Evolutionary conservation across 35 echinoderm and acorn worm genomes (phyloP).

Genomic region (Ptychodera flava): DNA sequence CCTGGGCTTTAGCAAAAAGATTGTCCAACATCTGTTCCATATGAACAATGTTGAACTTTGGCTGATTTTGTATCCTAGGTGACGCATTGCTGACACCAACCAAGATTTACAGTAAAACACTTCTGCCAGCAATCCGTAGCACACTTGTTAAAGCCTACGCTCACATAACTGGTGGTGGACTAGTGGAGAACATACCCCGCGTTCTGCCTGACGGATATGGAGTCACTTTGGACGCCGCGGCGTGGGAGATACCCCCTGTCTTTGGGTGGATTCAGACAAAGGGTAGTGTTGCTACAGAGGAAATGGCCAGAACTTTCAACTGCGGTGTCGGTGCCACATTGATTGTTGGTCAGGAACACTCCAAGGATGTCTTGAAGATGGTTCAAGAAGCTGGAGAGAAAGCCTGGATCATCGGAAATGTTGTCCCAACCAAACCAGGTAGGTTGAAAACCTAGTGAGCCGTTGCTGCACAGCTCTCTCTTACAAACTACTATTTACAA

Average conservation of each 20-base stretch:
- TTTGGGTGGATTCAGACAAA: conserved; percentile 79
- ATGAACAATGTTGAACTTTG: too few relatives aligned
- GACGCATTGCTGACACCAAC: conserved; percentile 86
- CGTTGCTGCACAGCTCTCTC: too few relatives aligned
- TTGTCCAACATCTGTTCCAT: too few relatives aligned
- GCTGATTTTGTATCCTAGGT: too few relatives aligned
- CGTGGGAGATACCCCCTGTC: conserved; percentile 76
- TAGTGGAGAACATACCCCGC: conserved; percentile 88
- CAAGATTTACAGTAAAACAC: conserved; percentile 87
- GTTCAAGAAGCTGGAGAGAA: conserved; percentile 43
- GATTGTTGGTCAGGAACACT: conserved; percentile 34
- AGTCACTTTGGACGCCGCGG: conserved; percentile 66
- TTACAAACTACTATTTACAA: too few relatives aligned
- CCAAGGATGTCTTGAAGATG: conserved; percentile 36
- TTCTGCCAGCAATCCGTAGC: conserved; percentile 60
- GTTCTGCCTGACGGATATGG: conserved; percentile 56
- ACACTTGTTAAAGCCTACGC: conserved; percentile 89
- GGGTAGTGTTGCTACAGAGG: conserved; percentile 63
- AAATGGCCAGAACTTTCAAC: conserved; percentile 98
- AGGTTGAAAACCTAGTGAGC: too few relatives aligned
- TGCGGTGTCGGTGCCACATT: conserved; percentile 84
- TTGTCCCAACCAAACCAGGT: conserved; percentile 41
- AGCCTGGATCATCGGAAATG: conserved; percentile 64
- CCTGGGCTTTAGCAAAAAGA: too few relatives aligned
- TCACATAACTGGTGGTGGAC: conserved; percentile 96